Evolutionary conservation across 2,888 invertebrate genomes (phyloP), one percentile per base, ranked within the genome.

Genomic region (Tachina fera): DNA sequence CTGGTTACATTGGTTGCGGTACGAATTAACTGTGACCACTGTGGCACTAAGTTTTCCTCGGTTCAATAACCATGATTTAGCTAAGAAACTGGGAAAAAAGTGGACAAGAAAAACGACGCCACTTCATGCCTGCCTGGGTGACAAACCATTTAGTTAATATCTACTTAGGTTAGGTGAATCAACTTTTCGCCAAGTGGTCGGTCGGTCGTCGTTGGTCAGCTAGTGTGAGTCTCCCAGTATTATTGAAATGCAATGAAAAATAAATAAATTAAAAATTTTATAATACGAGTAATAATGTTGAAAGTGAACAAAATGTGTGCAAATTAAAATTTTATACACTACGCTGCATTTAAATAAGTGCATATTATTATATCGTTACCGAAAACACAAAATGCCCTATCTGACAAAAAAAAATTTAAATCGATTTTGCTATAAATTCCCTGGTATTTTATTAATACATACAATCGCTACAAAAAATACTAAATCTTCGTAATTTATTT

Each of bases 11-110:
- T 51, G 22, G 49, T 31, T 49, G 31, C 31, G 80, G 51, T 45
- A 43, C 51, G 58, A 58, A 67, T 49, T 60, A 10, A 60, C 68
- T 68, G 68, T 70, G 81, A 51, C 75, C 84, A 72, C 51, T 31
- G 4, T n/a, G 80, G 77, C 76, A 72, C 19, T 31, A 68, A 71
- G 56, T 51, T 82, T 76, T 79, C 31, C 76, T 79, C 76, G 71
- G 86, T 86, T 86, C 86, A 86, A 86, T 86, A 86, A 86, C 86
- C 86, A 83, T 45, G 11, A 65, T 67, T 70, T 43, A 39, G 9
- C 19, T 4, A 67, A 61, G 47, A 56, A 72, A 56, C 63, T 68
- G 60, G 22, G 45, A 75, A 72, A 74, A 16, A 61, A 60, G 39
- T 68, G 53, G 11, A 61, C 61, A 78, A 83, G 60, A 63, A 61